Percentiles rank a stretch among this genome's conserved stretches.
phyloP scores from a whole-genome alignment of 2,113 vertebrate species.

The Labeo rohita region DNA sequence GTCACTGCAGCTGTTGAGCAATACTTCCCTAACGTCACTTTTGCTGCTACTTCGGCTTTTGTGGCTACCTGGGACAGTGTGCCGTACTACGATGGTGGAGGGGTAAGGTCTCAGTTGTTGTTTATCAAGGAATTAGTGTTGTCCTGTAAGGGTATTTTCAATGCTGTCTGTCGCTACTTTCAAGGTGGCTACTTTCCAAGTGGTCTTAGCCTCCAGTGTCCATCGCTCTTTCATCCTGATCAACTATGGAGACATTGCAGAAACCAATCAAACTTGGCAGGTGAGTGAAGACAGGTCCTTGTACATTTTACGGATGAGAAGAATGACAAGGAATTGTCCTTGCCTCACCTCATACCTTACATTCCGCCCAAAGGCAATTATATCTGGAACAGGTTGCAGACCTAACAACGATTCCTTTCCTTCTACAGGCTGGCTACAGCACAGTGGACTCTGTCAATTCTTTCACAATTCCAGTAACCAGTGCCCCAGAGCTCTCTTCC shows the following conservation, averaged over 20 bases:
- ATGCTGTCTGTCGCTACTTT: not conserved
- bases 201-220: not conserved
- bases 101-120: not conserved
- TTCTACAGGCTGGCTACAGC: no score
- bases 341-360: not conserved
- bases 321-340: not conserved
- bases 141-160: not conserved
- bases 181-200: constrained; percentile 5
- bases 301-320: not conserved
- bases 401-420: no score
- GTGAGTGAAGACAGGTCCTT: not conserved
- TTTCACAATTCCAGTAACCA: not conserved
- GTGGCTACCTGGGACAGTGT: constrained; percentile 28
- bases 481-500: not conserved
- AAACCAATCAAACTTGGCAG: not conserved
- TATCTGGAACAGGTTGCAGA: no score
- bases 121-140: not conserved
- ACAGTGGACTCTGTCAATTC: no score
- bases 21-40: no score
- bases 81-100: not conserved
- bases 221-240: not conserved
- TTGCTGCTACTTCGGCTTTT: constrained; percentile 6
- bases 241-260: not conserved
- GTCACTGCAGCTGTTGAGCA: no score
- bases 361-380: not conserved